Percentiles rank a stretch among this genome's conserved stretches.
phyloP scores from a whole-genome alignment of 64 coral and sea anemone genomes.

The Exaiptasia diaphana region DNA sequence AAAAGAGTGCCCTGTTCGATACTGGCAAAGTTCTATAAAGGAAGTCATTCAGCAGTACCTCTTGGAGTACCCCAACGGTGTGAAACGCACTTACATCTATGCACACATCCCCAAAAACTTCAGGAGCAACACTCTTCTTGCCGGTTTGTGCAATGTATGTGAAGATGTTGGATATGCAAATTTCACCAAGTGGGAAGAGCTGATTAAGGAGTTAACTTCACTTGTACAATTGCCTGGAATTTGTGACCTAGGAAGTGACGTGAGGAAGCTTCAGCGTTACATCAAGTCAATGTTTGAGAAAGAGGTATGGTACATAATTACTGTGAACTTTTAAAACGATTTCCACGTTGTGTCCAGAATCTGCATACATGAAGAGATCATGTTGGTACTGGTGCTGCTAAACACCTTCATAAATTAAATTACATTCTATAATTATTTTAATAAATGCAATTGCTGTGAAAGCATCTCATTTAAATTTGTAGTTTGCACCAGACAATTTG shows the following conservation, averaged over 20 bases:
- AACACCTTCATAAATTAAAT: too few relatives aligned
- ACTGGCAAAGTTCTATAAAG: constrained; percentile 49
- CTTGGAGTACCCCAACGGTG: constrained; percentile 20
- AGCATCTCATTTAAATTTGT: too few relatives aligned
- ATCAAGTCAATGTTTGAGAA: constrained; percentile 40
- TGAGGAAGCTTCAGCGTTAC: constrained; percentile 21
- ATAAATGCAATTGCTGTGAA: too few relatives aligned
- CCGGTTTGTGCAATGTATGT: constrained; percentile 34
- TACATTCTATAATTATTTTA: too few relatives aligned
- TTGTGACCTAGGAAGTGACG: neutral
- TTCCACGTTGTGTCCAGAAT: too few relatives aligned
- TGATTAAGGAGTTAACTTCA: neutral
- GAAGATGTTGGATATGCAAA: constrained; percentile 39
- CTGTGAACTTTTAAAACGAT: too few relatives aligned
- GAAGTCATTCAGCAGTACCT: constrained; percentile 18
- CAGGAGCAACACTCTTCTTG: constrained; percentile 36
- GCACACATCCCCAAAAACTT: constrained; percentile 49
- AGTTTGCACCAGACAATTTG: too few relatives aligned
- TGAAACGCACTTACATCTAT: constrained; percentile 52
- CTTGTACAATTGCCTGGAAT: neutral
- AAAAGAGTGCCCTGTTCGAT: constrained; percentile 22
- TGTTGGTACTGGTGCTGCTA: too few relatives aligned
- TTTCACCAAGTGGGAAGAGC: constrained; percentile 5
- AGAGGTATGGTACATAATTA: too few relatives aligned
- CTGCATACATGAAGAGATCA: too few relatives aligned